Percentiles rank a stretch among this genome's conserved stretches.
phyloP scores from a whole-genome alignment of 2,888 invertebrate genomes.

The Lochmaea capreae region DNA sequence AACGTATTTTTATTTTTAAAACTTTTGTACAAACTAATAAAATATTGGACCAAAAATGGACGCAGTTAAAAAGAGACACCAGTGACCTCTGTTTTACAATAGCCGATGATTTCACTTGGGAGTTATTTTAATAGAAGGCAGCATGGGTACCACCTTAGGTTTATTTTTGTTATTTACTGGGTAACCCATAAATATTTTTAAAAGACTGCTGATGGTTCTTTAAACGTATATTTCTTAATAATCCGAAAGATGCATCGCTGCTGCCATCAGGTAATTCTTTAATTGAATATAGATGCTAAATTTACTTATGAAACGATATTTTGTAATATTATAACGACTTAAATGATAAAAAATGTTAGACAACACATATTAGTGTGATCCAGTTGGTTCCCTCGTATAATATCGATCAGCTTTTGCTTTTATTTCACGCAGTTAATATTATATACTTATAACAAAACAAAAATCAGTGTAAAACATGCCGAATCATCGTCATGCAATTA shows the following conservation, averaged over 20 bases:
- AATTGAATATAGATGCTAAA: no score
- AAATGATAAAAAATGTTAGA: no score
- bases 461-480: slow-evolving; percentile 10
- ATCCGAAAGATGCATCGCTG: no score
- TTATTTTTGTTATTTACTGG: background rate
- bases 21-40: background rate
- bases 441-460: slow-evolving; percentile 5
- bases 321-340: no score
- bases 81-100: background rate
- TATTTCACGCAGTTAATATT: slow-evolving; percentile 8
- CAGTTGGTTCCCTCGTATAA: background rate
- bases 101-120: background rate
- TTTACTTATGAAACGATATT: no score
- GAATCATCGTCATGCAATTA: slow-evolving; percentile 22
- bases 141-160: background rate
- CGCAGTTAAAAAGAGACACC: background rate
- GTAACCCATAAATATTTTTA: no score
- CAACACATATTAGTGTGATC: no score
- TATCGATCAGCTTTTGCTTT: slow-evolving; percentile 1
- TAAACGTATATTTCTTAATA: no score
- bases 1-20: background rate
- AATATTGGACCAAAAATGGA: slow-evolving; percentile 7
- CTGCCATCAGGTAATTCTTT: no score
- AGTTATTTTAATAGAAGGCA: background rate
- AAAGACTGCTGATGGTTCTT: no score